Evolutionary conservation across 2,797 vertebrate genomes (phyloP).

Genomic region (Triplophysa bombifrons): DNA sequence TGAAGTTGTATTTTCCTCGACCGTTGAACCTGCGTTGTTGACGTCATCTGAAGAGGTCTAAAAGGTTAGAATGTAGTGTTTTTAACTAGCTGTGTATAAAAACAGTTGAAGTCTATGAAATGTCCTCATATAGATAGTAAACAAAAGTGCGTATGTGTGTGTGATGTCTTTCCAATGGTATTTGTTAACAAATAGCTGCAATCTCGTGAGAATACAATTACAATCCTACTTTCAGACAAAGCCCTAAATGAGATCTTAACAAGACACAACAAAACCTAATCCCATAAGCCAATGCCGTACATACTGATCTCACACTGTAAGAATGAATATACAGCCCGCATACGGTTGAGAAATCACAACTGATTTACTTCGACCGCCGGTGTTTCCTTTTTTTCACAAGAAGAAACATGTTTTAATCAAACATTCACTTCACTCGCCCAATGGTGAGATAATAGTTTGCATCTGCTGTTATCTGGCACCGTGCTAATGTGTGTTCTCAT

Average conservation of each 20-base stretch:
- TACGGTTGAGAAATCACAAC: constrained; percentile 1
- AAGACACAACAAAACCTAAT: constrained; percentile 32
- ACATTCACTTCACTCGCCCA: constrained; percentile 61
- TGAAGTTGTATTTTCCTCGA: no score
- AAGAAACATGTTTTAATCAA: constrained; percentile 65
- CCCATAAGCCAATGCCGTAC: neutral
- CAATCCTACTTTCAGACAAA: constrained; percentile 4
- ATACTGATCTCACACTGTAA: neutral
- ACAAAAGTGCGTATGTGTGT: neutral
- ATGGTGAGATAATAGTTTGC: constrained; percentile 65
- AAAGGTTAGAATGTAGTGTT: no score
- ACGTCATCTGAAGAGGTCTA: no score
- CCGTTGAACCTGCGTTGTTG: no score
- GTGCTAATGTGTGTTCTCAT: constrained; percentile 51
- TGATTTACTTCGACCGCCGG: constrained; percentile 1
- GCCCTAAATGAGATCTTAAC: constrained; percentile 26
- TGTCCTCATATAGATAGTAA: no score
- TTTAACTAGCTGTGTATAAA: no score
- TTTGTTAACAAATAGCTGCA: constrained; percentile 10
- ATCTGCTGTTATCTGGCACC: constrained; percentile 59
- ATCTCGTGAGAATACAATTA: constrained; percentile 22
- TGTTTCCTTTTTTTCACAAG: constrained; percentile 36
- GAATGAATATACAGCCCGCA: neutral
- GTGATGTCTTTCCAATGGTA: constrained; percentile 7
- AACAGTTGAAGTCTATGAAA: no score